Evolutionary conservation across 2,113 vertebrate species (phyloP).

Genomic region (Cichladusa arquata): DNA sequence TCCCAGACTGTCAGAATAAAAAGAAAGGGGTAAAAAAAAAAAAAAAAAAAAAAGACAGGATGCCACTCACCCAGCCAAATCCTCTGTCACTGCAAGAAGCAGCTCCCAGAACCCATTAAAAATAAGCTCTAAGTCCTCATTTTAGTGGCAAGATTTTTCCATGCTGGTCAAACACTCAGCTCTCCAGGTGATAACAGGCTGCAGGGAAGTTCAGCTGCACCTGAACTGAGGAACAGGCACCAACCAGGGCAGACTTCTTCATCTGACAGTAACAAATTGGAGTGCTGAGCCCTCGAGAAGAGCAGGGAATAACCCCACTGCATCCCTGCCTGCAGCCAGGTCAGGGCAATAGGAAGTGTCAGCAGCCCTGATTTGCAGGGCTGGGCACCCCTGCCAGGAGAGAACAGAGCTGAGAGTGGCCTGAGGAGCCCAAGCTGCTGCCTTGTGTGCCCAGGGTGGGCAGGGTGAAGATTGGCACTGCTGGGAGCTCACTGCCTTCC

Average conservation of each 20-base stretch:
- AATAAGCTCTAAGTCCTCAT: conserved; percentile 29
- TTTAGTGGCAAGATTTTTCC: conserved; percentile 21
- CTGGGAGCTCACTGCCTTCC: background rate
- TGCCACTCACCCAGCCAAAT: conserved; percentile 47
- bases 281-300: background rate
- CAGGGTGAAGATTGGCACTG: background rate
- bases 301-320: background rate
- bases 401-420: background rate
- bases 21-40: background rate
- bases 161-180: background rate
- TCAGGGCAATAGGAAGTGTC: background rate
- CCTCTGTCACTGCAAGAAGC: background rate
- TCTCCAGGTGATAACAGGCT: background rate
- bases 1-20: conserved; percentile 38
- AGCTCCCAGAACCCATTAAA: conserved; percentile 49
- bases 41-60: conserved; percentile 21
- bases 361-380: background rate
- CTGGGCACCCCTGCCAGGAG: background rate
- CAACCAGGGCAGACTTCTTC: background rate
- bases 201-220: background rate
- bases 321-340: background rate
- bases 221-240: background rate
- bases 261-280: background rate
- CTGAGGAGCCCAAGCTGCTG: background rate
- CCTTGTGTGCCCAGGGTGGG: background rate